phyloP scores from a whole-genome alignment of 2,113 vertebrate genomes.

The Columbina picui region DNA sequence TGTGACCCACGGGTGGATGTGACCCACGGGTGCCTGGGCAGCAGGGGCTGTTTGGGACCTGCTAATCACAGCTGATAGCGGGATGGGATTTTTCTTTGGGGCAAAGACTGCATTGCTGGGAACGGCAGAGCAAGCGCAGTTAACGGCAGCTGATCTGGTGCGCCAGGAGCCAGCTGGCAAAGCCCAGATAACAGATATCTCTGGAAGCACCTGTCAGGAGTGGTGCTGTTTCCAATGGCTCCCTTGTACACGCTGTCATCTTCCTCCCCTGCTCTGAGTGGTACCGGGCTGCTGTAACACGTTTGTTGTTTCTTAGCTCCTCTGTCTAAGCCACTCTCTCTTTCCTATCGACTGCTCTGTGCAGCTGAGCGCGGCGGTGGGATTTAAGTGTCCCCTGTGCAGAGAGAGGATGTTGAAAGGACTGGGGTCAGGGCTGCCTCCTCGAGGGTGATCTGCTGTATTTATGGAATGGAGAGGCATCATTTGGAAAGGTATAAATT shows the following conservation, averaged over 20 bases:
- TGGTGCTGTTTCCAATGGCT: conserved; percentile 30
- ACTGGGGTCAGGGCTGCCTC: conserved; percentile 41
- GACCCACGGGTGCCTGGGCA: background rate
- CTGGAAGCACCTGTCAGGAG: conserved; percentile 25
- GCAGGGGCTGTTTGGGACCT: background rate
- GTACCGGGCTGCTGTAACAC: conserved; percentile 28
- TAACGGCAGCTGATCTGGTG: conserved; percentile 6
- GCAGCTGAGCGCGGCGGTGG: background rate
- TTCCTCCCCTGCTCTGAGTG: background rate
- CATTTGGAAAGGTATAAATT: conserved; percentile 65
- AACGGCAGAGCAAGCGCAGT: background rate
- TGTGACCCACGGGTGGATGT: too few relatives aligned
- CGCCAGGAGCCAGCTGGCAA: conserved; percentile 57
- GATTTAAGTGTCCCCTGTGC: background rate
- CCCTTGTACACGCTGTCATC: background rate
- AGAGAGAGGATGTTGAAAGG: conserved; percentile 17
- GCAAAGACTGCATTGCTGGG: background rate
- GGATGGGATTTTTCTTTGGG: background rate
- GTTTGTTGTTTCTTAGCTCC: conserved; percentile 4
- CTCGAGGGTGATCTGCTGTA: background rate
- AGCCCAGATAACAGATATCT: conserved; percentile 56
- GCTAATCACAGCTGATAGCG: background rate
- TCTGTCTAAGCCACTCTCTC: background rate
- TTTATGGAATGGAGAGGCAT: conserved; percentile 46
- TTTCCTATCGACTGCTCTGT: background rate